Evolutionary conservation across 2,113 vertebrate species (phyloP).

Genomic region (Sphyrna mokarran): DNA sequence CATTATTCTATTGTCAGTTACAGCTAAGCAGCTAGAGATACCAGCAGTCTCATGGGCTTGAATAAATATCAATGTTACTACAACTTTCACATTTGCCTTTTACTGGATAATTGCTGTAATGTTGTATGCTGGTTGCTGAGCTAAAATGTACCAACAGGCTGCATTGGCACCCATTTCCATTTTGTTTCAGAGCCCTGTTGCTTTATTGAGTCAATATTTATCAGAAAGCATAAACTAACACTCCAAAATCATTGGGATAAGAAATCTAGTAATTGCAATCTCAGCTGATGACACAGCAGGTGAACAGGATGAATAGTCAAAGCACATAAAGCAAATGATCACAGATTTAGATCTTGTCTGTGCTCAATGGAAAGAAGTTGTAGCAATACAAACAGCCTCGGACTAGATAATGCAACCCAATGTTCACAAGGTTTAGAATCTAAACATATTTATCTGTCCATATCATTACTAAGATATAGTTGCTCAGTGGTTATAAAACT

Average conservation of each 20-base stretch:
- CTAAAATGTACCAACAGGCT: neutral
- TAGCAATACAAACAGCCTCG: neutral
- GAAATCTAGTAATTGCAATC: neutral
- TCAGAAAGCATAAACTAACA: neutral
- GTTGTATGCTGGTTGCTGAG: neutral
- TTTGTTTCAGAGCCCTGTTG: neutral
- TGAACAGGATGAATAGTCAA: neutral
- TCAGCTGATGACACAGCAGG: constrained; percentile 2
- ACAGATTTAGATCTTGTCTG: neutral
- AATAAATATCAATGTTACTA: neutral
- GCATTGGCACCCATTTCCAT: neutral
- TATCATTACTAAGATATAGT: neutral
- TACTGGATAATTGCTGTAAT: neutral
- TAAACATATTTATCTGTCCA: neutral
- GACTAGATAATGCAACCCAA: neutral
- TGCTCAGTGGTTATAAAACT: neutral
- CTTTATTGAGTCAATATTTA: neutral
- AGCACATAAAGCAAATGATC: neutral
- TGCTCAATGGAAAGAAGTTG: neutral
- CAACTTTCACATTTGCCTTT: neutral
- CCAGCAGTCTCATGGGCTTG: neutral
- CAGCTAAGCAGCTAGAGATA: neutral
- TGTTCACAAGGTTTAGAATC: neutral
- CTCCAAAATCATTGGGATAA: neutral
- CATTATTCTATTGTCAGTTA: neutral